Evolutionary conservation across 2,113 vertebrate species (phyloP).

Genomic region (Proterorhinus semilunaris): DNA sequence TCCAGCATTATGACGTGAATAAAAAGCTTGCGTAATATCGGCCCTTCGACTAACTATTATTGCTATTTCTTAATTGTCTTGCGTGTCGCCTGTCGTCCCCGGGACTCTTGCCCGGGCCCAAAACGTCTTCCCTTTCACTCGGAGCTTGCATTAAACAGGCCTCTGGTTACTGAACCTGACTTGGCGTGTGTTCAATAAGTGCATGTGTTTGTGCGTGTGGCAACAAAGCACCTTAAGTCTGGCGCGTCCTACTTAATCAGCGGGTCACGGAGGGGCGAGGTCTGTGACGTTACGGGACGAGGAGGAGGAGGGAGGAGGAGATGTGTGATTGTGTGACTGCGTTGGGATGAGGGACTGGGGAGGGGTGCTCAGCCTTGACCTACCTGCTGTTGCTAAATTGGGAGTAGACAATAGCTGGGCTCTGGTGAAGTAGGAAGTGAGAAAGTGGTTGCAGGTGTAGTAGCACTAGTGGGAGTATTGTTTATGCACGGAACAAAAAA

Average conservation of each 20-base stretch:
- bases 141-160: constrained; percentile 49
- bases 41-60: too few species aligned
- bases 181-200: constrained; percentile 37
- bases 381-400: constrained; percentile 3
- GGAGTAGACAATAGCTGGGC: background rate
- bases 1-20: too few species aligned
- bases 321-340: constrained; percentile 16
- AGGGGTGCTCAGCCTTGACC: constrained; percentile 8
- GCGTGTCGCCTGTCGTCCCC: constrained; percentile 30
- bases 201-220: constrained; percentile 38
- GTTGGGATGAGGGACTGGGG: constrained; percentile 15
- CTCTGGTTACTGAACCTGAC: constrained; percentile 45
- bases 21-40: too few species aligned
- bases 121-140: constrained; percentile 50
- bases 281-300: constrained; percentile 43
- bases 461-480: too few species aligned
- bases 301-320: background rate
- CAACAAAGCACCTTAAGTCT: constrained; percentile 63
- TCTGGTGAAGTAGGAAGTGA: background rate
- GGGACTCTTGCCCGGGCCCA: constrained; percentile 41
- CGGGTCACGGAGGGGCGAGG: constrained; percentile 50
- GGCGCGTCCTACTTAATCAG: constrained; percentile 62
- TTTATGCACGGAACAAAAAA: too few species aligned
- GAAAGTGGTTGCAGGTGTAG: background rate
- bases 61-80: background rate